Evolutionary conservation across 2,113 vertebrate species (phyloP).

Genomic region (Rattus rattus): DNA sequence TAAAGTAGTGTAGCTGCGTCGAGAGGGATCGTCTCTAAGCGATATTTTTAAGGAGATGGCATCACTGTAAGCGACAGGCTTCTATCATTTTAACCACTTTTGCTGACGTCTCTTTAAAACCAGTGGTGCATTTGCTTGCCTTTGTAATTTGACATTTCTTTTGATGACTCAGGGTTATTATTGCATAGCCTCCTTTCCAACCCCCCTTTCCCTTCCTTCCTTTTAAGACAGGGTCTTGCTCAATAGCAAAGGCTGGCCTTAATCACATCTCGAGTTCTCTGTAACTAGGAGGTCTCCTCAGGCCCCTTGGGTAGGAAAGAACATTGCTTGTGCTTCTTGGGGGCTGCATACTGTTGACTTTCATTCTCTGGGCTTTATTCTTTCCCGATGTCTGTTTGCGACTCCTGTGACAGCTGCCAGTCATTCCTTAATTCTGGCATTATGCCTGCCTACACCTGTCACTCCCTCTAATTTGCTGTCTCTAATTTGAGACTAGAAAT

Average conservation of each 20-base stretch:
- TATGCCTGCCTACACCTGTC: not conserved
- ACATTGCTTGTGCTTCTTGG: not conserved
- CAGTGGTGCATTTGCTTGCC: not conserved
- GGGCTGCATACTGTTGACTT: not conserved
- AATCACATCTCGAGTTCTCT: not conserved
- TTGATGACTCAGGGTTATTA: slow-evolving; percentile 35
- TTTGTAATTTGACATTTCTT: slow-evolving; percentile 56
- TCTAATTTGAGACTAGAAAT: slow-evolving; percentile 43
- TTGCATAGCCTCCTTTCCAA: not conserved
- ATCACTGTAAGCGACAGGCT: slow-evolving; percentile 8
- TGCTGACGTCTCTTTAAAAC: slow-evolving; percentile 44
- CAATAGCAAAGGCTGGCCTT: not conserved
- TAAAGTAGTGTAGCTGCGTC: not conserved
- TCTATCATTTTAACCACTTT: slow-evolving; percentile 35
- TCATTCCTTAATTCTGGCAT: slow-evolving; percentile 36
- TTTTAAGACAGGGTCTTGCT: not conserved
- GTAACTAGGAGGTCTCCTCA: not conserved
- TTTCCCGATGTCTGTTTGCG: slow-evolving; percentile 22
- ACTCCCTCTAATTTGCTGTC: not conserved
- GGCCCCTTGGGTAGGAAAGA: not conserved
- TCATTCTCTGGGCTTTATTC: not conserved
- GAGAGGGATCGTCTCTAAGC: not conserved
- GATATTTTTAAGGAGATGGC: slow-evolving; percentile 39
- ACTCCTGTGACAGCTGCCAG: slow-evolving; percentile 25
- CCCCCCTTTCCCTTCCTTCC: not conserved